Base-by-base conservation (phyloP, 2,888 invertebrate species). In the Bursaphelenchus okinawaensis region DNA sequence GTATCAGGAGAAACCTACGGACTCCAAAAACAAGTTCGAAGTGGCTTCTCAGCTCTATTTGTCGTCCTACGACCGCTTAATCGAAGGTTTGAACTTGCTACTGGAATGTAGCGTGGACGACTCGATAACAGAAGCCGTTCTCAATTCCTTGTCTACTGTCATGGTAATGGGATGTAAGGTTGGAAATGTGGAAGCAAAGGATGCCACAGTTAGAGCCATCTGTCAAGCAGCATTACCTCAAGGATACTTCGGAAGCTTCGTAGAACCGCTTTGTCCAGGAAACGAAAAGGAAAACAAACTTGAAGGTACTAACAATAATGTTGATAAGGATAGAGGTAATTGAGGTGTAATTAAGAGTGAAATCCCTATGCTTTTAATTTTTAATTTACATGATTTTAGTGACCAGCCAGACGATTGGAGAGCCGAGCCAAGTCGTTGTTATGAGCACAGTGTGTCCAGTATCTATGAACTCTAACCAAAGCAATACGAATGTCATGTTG, bases 41-140 rank as follows among this genome's bases (percentile, higher is more conserved):
- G 62, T 22, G 23, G 29, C 54, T 61, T 28, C n/a, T 55, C 27
- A 55, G 8, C 22, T 62, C 51, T 27, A 58, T 66, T 91, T 90
- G 77, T 94, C 94, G 0, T 92, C 93, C 71, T 95, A 95, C 93
- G 91, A 92, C 83, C 93, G 93, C 0, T 86, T 95, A 55, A 87
- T 95, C 31, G 91, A 93, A 77, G 93, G 94, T 0, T 85, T 95
- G 68, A 91, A 91, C 65, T 90, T 93, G 3, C 84, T 96, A 55
- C 89, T 95, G 1, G 95, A 96, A 84, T 93, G 94, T 74, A 88
- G 94, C 76, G 91, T 92, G 16, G 96, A 96, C 73, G 96, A 98
- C 84, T 87, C 90, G 22, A 88, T 90, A 20, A 90, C 91, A 22
- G 96, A 96, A 84, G 90, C 89, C 76, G 90, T 98, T 61, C 87